These are phyloP conservation scores for Spilogale gracilis DNA, from an alignment of 2,113 vertebrate species.

Conservation along the genomic window DNA sequence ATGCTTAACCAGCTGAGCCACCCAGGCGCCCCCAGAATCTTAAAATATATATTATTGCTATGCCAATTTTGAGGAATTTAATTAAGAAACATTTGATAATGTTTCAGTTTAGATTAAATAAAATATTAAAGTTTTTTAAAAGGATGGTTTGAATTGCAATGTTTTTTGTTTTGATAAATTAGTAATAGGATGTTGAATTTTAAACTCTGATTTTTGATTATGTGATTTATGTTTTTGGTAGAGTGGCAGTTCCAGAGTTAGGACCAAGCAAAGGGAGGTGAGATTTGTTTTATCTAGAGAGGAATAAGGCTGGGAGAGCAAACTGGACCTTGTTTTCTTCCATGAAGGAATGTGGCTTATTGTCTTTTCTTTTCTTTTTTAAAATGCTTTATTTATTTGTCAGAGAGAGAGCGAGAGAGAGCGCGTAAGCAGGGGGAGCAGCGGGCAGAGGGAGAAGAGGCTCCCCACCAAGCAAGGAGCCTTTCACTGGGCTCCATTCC, in stretches of 20 bases:
- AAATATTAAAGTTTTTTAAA: neutral
- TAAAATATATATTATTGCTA: no score
- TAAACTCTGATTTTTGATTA: neutral
- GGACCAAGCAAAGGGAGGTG: neutral
- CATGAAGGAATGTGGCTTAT: neutral
- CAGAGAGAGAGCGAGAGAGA: no score
- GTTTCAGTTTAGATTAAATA: neutral
- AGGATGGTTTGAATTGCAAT: neutral
- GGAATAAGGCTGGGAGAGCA: neutral
- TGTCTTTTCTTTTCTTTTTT: neutral
- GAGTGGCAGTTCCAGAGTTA: neutral
- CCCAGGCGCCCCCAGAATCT: neutral
- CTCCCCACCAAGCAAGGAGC: neutral
- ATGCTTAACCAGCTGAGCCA: no score
- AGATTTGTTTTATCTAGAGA: neutral
- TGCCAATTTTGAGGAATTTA: no score
- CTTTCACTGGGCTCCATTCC: no score
- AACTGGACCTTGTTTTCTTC: neutral
- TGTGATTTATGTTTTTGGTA: neutral
- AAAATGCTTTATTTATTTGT: no score
- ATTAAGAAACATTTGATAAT: neutral
- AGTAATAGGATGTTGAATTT: conserved; percentile 25
- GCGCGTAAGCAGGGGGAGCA: no score
- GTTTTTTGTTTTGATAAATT: conserved; percentile 15
- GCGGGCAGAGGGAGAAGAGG: neutral